Percentiles rank a stretch among this genome's conserved stretches.
phyloP scores from a whole-genome alignment of 64 coral and sea anemone genomes.

The Pocillopora damicornis region DNA sequence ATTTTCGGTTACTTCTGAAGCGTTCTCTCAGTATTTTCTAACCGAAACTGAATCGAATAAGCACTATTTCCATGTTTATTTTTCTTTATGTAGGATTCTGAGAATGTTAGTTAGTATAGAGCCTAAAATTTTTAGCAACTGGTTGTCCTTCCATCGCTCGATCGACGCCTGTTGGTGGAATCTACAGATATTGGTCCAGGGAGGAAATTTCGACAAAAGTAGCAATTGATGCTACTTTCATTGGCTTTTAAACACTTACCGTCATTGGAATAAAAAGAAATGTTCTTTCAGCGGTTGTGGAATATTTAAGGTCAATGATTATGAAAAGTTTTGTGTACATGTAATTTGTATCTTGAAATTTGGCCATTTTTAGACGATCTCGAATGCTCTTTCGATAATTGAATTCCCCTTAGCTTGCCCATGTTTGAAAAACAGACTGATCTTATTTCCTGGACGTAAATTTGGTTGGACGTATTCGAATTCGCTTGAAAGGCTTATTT shows the following conservation, averaged over 20 bases:
- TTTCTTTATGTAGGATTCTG: background rate
- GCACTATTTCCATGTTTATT: background rate
- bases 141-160: background rate
- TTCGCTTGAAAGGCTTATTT: background rate
- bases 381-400: slow-evolving; percentile 5
- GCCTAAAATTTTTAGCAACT: background rate
- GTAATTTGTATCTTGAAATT: background rate
- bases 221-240: background rate
- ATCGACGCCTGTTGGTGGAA: slow-evolving; percentile 5
- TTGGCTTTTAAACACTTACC: background rate
- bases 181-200: slow-evolving; percentile 17
- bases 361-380: background rate
- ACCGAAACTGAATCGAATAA: background rate
- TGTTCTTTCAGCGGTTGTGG: background rate
- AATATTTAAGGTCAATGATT: background rate
- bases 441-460: background rate
- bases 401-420: background rate
- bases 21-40: background rate
- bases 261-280: background rate
- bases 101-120: background rate
- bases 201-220: background rate
- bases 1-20: slow-evolving; percentile 21
- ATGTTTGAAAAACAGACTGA: background rate
- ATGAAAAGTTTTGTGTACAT: background rate
- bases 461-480: background rate